Percentiles rank a stretch among this genome's conserved stretches.
Conservation (phyloP, 2,888 invertebrate species). For the Frankliniella intonsa region DNA sequence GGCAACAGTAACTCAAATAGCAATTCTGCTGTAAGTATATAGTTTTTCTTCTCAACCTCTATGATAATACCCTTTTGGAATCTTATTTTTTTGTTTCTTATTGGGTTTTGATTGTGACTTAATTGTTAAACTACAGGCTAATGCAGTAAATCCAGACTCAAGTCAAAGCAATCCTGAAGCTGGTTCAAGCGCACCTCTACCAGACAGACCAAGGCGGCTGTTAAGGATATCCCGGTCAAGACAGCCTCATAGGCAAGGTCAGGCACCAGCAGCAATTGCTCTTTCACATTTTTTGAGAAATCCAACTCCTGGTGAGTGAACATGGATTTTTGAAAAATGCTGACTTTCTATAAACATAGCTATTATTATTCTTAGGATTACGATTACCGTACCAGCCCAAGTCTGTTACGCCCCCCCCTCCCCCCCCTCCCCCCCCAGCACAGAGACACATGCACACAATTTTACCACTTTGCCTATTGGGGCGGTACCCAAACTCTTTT, state of each 20-base stretch:
- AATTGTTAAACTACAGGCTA: not conserved
- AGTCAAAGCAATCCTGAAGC: not conserved
- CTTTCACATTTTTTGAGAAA: not conserved
- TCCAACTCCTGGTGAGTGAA: slow-evolving; percentile 2
- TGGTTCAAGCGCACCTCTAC: not conserved
- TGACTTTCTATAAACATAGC: too few relatives aligned
- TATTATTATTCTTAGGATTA: too few relatives aligned
- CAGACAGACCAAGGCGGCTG: not conserved
- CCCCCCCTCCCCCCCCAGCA: too few relatives aligned
- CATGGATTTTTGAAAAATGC: not conserved
- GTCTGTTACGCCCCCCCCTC: too few relatives aligned
- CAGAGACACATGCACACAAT: too few relatives aligned
- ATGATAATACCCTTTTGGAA: slow-evolving; percentile 65
- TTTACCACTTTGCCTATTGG: too few relatives aligned
- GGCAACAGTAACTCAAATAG: slow-evolving; percentile 51
- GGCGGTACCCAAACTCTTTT: too few relatives aligned
- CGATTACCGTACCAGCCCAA: too few relatives aligned
- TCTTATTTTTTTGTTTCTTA: not conserved
- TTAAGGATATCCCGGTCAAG: not conserved
- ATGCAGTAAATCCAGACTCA: not conserved
- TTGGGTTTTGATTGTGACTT: not conserved
- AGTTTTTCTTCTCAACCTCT: slow-evolving; percentile 79
- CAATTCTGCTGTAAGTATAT: slow-evolving; percentile 69
- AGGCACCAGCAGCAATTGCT: slow-evolving; percentile 4
- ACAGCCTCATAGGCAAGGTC: not conserved